Evolutionary conservation across 2,797 vertebrate genomes (phyloP), one percentile per base, ranked within the genome.

Genomic region (Mycteria americana): DNA sequence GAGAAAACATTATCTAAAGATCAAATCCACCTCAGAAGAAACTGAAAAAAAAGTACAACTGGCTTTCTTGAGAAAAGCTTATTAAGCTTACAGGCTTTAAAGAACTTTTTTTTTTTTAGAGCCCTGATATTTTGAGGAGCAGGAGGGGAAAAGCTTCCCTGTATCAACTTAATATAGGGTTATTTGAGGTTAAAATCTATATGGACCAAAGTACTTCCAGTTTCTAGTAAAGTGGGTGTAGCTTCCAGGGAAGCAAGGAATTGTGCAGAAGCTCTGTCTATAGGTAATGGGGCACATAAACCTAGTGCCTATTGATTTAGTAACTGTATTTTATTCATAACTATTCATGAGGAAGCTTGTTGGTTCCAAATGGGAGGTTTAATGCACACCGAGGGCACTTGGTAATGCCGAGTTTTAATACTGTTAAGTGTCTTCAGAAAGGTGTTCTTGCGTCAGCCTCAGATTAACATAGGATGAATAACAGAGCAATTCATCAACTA

Each of bases 311-410:
- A 53, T 94, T 97, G 95, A 95, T 97, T 97, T 95, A 96, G 73
- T 94, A 95, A 92, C 69, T 85, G 39, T 91, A 57, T 89, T 96
- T 97, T 93, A 94, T 85, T 95, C 69, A 33, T 97, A 97, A 88
- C 85, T 96, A 76, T 92, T 97, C 56, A 95, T 92, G 85, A 97
- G 80, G 77, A 96, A 73, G 89, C 64, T 54, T 53, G 88, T 46
- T 93, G 84, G 87, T 97, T 98, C 88, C 96, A 91, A 92, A 85
- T 70, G 95, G 94, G 80, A 97, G 81, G 81, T 96, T 97, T 97
- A 97, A 95, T 95, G 86, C 70, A 92, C 91, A 37, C 79, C 37
- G 73, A 91, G 91, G 94, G 79, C 92, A 68, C 85, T 95, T 94
- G 87, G 78, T 96, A 95, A 82, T 76, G 63, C 89, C n/a, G 86